phyloP scores from a whole-genome alignment of 2,888 invertebrate species.

The Calameuta pallipes region DNA sequence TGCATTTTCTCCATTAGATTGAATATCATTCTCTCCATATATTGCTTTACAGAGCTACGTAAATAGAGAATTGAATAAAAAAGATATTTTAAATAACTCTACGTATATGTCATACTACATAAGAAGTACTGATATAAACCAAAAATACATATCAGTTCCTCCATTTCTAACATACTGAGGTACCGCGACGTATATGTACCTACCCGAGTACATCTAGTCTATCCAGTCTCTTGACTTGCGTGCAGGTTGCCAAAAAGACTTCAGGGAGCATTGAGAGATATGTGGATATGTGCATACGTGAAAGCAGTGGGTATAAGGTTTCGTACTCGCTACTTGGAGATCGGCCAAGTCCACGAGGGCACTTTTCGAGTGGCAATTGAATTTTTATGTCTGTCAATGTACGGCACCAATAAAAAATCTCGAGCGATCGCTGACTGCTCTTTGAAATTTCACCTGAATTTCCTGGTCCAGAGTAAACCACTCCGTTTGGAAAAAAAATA shows the following conservation, averaged over 20 bases:
- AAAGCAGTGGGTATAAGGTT: slow-evolving; percentile 23
- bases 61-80: background rate
- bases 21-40: background rate
- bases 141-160: background rate
- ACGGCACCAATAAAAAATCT: background rate
- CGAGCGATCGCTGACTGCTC: background rate
- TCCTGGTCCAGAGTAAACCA: background rate
- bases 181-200: background rate
- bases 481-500: background rate
- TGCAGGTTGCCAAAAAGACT: background rate
- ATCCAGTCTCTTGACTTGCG: background rate
- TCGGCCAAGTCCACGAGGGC: slow-evolving; percentile 37
- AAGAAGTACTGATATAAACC: background rate
- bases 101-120: background rate
- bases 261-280: background rate
- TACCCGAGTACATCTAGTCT: background rate
- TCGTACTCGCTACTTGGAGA: slow-evolving; percentile 41
- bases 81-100: background rate
- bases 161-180: background rate
- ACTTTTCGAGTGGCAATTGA: slow-evolving; percentile 42
- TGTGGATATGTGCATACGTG: background rate
- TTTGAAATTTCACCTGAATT: background rate
- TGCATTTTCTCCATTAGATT: background rate
- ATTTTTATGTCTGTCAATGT: slow-evolving; percentile 34
- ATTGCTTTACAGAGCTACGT: background rate